phyloP scores from a whole-genome alignment of 1,140 invertebrate species.

The Scylla paramamosain region DNA sequence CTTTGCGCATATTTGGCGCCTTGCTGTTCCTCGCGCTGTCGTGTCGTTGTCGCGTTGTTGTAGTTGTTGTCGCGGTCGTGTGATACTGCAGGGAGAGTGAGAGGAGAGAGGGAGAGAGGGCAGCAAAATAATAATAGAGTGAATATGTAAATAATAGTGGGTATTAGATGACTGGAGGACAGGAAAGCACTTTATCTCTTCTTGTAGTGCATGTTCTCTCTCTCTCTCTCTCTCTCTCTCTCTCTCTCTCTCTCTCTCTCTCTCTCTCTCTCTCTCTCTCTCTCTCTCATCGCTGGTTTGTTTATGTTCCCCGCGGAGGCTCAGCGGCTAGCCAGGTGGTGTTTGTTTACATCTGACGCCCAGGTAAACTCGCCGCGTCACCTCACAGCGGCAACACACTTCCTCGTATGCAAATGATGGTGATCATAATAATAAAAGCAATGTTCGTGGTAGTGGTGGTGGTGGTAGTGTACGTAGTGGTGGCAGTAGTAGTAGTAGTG shows the following conservation, averaged over 20 bases:
- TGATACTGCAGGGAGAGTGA: too few species aligned
- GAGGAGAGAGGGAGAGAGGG: too few species aligned
- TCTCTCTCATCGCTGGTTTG: background rate
- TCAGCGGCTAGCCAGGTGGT: background rate
- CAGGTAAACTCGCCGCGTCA: background rate
- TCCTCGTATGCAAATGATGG: background rate
- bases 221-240: background rate
- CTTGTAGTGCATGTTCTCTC: background rate
- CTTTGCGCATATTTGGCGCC: too few species aligned
- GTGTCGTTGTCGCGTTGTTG: too few species aligned
- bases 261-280: conserved; percentile 10
- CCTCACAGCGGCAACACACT: background rate
- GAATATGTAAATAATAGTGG: background rate
- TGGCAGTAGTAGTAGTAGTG: too few species aligned
- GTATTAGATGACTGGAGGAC: background rate
- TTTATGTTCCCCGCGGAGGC: background rate
- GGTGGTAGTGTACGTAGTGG: background rate
- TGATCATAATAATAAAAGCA: background rate
- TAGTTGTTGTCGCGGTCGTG: too few species aligned
- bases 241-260: background rate
- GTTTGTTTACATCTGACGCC: background rate
- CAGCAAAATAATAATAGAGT: background rate
- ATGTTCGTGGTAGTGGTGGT: background rate
- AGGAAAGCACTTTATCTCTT: background rate
- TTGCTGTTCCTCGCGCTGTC: too few species aligned